Evolutionary conservation across 2,113 vertebrate genomes (phyloP).

Genomic region (Saccopteryx bilineata): DNA sequence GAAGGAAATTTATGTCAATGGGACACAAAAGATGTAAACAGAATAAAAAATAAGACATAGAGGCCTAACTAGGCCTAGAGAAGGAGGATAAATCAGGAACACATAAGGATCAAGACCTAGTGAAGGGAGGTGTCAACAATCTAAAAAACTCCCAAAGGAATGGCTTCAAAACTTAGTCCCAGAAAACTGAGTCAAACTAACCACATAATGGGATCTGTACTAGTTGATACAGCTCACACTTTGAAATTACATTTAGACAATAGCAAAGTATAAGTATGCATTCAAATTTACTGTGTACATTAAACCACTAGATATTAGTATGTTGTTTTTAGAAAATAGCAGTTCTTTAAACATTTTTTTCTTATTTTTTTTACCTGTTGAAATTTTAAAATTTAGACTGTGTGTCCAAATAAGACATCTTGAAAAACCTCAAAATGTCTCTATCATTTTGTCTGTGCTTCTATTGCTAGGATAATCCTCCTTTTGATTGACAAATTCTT

Average conservation of each 20-base stretch:
- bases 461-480: constrained; percentile 22
- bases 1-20: background rate
- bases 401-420: background rate
- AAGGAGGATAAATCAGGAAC: background rate
- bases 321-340: background rate
- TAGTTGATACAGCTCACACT: background rate
- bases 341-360: background rate
- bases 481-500: constrained; percentile 26
- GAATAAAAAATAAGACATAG: background rate
- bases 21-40: background rate
- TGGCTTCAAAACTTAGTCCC: background rate
- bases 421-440: constrained; percentile 48
- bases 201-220: background rate
- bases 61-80: background rate
- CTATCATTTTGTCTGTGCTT: constrained; percentile 27
- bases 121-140: background rate
- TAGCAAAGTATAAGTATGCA: background rate
- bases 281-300: background rate
- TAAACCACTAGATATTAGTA: background rate
- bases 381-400: constrained; percentile 24
- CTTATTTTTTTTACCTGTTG: background rate
- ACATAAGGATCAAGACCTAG: background rate
- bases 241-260: background rate
- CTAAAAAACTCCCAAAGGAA: background rate
- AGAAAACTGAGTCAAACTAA: background rate